Evolutionary conservation across 2,888 invertebrate species (phyloP).

Genomic region (Caradrina kadenii): DNA sequence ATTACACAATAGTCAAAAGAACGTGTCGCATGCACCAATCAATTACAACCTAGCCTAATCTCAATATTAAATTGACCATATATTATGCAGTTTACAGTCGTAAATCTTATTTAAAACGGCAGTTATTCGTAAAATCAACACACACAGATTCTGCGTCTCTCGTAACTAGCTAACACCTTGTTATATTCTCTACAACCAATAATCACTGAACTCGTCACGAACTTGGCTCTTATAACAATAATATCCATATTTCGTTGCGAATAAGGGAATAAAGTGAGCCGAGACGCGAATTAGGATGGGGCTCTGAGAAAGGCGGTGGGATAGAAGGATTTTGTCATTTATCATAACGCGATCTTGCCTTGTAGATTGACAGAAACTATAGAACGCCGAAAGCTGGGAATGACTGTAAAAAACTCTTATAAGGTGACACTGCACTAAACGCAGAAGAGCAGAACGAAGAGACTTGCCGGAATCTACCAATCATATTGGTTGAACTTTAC

Average conservation of each 20-base stretch:
- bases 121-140: constrained; percentile 63
- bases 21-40: constrained; percentile 23
- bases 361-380: too few species aligned
- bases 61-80: constrained; percentile 48
- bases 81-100: constrained; percentile 12
- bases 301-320: constrained; percentile 70
- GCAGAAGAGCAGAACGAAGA: too few species aligned
- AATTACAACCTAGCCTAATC: constrained; percentile 37
- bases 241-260: constrained; percentile 87
- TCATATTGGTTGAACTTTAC: too few species aligned
- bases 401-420: too few species aligned
- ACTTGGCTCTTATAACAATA: constrained; percentile 84
- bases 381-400: too few species aligned
- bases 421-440: too few species aligned
- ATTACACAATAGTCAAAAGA: constrained; percentile 7
- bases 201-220: constrained; percentile 79
- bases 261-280: constrained; percentile 85
- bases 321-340: background rate
- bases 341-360: background rate
- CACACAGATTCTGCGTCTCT: constrained; percentile 38
- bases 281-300: constrained; percentile 81
- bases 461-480: too few species aligned
- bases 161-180: constrained; percentile 61
- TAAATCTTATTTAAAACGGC: constrained; percentile 37
- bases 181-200: constrained; percentile 62